A percentile compares a stretch with the other conserved stretches of the same genome.
Evolutionary conservation across 2,113 vertebrate species (phyloP).

Genomic region (Oreotragus oreotragus): DNA sequence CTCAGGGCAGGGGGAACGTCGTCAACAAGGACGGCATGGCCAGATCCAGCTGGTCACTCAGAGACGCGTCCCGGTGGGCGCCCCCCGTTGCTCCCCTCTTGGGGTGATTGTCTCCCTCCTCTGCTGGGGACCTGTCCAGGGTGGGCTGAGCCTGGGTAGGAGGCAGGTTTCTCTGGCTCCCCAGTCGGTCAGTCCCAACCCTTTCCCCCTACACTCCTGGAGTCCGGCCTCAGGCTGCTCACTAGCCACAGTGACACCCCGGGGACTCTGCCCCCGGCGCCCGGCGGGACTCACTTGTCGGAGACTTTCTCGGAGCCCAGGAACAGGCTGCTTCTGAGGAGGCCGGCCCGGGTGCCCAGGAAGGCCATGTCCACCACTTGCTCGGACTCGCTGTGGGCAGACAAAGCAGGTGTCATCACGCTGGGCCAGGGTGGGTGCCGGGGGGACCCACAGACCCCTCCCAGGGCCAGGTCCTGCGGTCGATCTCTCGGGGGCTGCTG

Average conservation of each 20-base stretch:
- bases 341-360: conserved; percentile 93
- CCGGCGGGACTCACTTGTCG: conserved; percentile 82
- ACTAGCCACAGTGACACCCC: neutral
- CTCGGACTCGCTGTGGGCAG: conserved; percentile 78
- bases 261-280: neutral
- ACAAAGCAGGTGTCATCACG: neutral
- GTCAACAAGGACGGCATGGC: neutral
- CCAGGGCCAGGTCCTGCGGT: too few species aligned
- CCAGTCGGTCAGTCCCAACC: neutral
- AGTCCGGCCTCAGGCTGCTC: neutral
- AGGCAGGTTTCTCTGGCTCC: neutral
- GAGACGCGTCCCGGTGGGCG: neutral
- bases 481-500: neutral
- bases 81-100: neutral
- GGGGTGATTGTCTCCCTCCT: neutral
- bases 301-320: conserved; percentile 89
- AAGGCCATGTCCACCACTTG: conserved; percentile 89
- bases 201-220: neutral
- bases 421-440: neutral
- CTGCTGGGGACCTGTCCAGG: neutral
- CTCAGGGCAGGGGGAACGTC: neutral
- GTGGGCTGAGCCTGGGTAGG: too few species aligned
- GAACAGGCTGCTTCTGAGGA: conserved; percentile 87
- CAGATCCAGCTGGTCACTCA: neutral
- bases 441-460: neutral